A percentile compares a stretch with the other conserved stretches of the same genome.
These are phyloP conservation scores for Drosophila azteca DNA, from an alignment of 1,140 invertebrate species.

Conservation along the genomic window DNA sequence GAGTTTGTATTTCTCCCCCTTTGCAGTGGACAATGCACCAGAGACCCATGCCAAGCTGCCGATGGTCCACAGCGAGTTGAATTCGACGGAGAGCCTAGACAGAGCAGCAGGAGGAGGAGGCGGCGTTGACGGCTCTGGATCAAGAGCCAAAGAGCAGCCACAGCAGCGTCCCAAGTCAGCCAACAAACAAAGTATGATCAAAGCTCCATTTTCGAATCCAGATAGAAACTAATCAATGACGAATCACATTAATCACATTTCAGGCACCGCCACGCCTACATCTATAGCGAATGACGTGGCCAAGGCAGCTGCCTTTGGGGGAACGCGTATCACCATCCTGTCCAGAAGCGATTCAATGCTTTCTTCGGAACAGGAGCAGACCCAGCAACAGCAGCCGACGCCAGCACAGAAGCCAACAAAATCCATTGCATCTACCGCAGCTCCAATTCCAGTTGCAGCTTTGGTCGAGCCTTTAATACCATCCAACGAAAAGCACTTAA, in stretches of 20 bases:
- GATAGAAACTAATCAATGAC: too few relatives aligned
- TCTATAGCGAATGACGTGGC: conserved; percentile 70
- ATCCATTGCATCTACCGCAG: conserved; percentile 33
- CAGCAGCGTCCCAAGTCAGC: conserved; percentile 66
- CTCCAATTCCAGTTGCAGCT: background rate
- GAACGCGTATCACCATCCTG: conserved; percentile 42
- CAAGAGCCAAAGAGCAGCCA: conserved; percentile 21
- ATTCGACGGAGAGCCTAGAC: conserved; percentile 8
- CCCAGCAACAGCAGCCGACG: conserved; percentile 7
- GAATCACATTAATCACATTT: background rate
- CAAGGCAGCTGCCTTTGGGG: conserved; percentile 47
- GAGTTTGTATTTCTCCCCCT: too few relatives aligned
- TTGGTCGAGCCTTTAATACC: background rate
- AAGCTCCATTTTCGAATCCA: too few relatives aligned
- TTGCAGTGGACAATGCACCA: conserved; percentile 65
- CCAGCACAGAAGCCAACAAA: conserved; percentile 38
- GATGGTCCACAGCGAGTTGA: conserved; percentile 11
- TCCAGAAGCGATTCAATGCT: conserved; percentile 42
- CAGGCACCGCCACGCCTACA: conserved; percentile 66
- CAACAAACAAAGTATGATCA: conserved; percentile 66
- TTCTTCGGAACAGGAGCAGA: background rate
- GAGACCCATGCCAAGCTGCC: conserved; percentile 31
- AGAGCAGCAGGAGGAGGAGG: too few relatives aligned
- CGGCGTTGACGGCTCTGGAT: too few relatives aligned
- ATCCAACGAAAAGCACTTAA: too few relatives aligned